phyloP scores from a whole-genome alignment of 2,888 invertebrate species.

The Drosophila buzzatii region DNA sequence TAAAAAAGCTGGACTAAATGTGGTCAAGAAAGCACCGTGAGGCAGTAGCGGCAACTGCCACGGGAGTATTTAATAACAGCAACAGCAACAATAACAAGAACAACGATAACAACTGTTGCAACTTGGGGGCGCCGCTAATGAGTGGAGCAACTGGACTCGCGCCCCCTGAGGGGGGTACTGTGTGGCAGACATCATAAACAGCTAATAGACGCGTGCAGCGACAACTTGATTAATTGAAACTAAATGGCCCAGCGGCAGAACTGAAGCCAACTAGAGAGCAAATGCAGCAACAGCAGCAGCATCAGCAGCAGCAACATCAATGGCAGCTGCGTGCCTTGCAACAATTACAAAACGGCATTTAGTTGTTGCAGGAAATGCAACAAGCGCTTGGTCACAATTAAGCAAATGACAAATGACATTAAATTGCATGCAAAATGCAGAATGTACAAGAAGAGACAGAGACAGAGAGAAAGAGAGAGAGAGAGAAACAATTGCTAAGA shows the following conservation, averaged over 20 bases:
- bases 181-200: constrained; percentile 68
- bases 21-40: constrained; percentile 50
- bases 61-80: constrained; percentile 48
- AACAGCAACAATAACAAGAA: not conserved
- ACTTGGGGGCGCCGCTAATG: constrained; percentile 75
- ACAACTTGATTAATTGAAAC: constrained; percentile 80
- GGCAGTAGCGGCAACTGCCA: constrained; percentile 76
- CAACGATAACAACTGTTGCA: constrained; percentile 15
- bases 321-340: constrained; percentile 59
- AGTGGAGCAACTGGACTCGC: constrained; percentile 38
- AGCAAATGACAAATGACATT: constrained; percentile 78
- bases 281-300: constrained; percentile 13
- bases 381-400: constrained; percentile 69
- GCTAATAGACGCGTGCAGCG: constrained; percentile 79
- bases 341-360: constrained; percentile 75
- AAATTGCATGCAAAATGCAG: constrained; percentile 78
- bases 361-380: constrained; percentile 53
- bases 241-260: constrained; percentile 65
- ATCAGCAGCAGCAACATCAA: constrained; percentile 1
- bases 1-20: constrained; percentile 18
- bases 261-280: constrained; percentile 14
- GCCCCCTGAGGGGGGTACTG: constrained; percentile 7
- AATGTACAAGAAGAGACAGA: constrained; percentile 24
- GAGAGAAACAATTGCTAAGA: constrained; percentile 47
- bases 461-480: too few species aligned